Percentiles rank a stretch among this genome's conserved stretches.
phyloP scores from a whole-genome alignment of 2,113 vertebrate genomes.

The Anguilla japonica region DNA sequence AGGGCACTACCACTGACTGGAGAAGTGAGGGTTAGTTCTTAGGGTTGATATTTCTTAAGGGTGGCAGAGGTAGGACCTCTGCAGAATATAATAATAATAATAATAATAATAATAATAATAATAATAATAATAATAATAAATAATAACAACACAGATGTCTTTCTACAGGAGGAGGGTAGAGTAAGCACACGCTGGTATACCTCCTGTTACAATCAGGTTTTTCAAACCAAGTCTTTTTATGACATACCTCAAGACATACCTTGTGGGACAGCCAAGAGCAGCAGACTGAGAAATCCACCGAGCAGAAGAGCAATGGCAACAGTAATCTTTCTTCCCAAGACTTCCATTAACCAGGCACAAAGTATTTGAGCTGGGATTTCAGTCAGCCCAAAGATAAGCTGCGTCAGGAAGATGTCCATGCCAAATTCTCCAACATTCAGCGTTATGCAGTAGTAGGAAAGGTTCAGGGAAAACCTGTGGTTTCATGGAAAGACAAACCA shows the following conservation, averaged over 20 bases:
- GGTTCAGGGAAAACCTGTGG: slow-evolving; percentile 65
- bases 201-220: no score
- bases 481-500: background rate
- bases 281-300: slow-evolving; percentile 47
- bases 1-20: background rate
- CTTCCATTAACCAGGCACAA: slow-evolving; percentile 62
- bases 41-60: background rate
- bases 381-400: slow-evolving; percentile 51
- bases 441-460: slow-evolving; percentile 57
- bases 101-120: no score
- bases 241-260: slow-evolving; percentile 49
- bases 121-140: no score
- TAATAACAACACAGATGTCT: no score
- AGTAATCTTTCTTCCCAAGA: slow-evolving; percentile 57
- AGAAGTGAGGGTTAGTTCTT: background rate
- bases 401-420: slow-evolving; percentile 48
- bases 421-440: slow-evolving; percentile 58
- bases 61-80: background rate
- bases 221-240: background rate
- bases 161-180: background rate
- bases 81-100: background rate
- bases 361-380: slow-evolving; percentile 60
- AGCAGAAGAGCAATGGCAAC: slow-evolving; percentile 47
- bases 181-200: background rate
- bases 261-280: slow-evolving; percentile 56